Conservation (phyloP, 1,140 invertebrate species). For the Paracyclopina nana region DNA sequence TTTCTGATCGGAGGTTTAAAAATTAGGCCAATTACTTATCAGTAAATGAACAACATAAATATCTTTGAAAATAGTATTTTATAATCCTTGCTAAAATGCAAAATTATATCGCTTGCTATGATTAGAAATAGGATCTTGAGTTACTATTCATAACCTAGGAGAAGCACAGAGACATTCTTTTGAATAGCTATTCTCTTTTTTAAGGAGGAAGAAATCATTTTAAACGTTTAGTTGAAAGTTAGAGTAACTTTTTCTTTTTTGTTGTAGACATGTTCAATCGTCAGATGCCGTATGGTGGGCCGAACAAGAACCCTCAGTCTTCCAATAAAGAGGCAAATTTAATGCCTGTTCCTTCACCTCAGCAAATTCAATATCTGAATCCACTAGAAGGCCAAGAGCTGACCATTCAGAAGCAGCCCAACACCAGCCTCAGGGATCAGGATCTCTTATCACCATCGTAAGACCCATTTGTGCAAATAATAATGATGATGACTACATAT, state of each 20-base stretch:
- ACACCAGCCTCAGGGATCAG: conserved; percentile 58
- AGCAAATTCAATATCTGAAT: conserved; percentile 86
- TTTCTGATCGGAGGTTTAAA: too few species aligned
- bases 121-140: too few species aligned
- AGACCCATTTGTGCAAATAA: background rate
- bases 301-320: conserved; percentile 2
- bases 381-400: conserved; percentile 88
- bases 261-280: conserved; percentile 11
- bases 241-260: conserved; percentile 14
- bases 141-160: too few species aligned
- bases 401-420: conserved; percentile 88
- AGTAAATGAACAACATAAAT: too few species aligned
- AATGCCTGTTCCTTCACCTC: conserved; percentile 85
- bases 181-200: background rate
- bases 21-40: too few species aligned
- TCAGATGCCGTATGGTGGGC: conserved; percentile 3
- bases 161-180: too few species aligned
- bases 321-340: conserved; percentile 60
- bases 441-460: conserved; percentile 25
- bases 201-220: too few species aligned
- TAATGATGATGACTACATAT: background rate
- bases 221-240: background rate
- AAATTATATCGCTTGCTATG: too few species aligned
- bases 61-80: too few species aligned
- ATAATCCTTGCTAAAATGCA: too few species aligned